Evolutionary conservation across 2,797 vertebrate species (phyloP), one percentile per base, ranked within the genome.

Genomic region (Lophotriccus pileatus): DNA sequence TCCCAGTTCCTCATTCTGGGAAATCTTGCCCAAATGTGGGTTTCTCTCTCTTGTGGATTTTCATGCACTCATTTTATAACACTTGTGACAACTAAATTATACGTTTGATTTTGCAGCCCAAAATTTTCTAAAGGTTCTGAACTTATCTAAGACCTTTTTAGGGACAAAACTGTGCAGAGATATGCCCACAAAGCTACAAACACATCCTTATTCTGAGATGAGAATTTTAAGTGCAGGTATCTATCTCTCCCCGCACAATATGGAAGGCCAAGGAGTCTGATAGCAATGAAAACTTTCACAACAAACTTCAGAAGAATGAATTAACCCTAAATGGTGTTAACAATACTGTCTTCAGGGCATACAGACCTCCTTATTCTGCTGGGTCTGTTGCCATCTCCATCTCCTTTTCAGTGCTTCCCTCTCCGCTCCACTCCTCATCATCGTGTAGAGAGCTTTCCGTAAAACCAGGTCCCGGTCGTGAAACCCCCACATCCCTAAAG

Each of bases 351-450:
- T 73, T 55, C 21, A 28, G 30, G 27, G 68, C 25, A 52, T 47
- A 96, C 98, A 91, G 58, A 99, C 99, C 99, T 99, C 99, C 89
- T 99, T 99, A 98, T 99, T 99, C 97, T 99, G 99, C 93, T 99
- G 99, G 2, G 99, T 99, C 97, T 99, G 99, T 91, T 99, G 99
- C 99, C 99, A 99, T 92, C 99, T 98, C 99, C 99, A 99, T 92
- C 99, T 98, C 92, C 99, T 98, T 97, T 99, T 99, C 95, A 99
- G 97, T 58, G 99, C 99, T 66, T 99, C 99, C 89, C 98, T 98
- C 98, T 99, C 99, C 0, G 99, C 98, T 37, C 99, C 99, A 1
- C 98, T 99, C 97, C 99, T 98, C 99, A 99, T 99, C 99, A 99
- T 99, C 41, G 98, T 99, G 80, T 99, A 99, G 84, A 99, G 98